These are phyloP conservation scores for Caenorhabditis uteleia DNA, from an alignment of 2,888 invertebrate species.

Conservation along the genomic window DNA sequence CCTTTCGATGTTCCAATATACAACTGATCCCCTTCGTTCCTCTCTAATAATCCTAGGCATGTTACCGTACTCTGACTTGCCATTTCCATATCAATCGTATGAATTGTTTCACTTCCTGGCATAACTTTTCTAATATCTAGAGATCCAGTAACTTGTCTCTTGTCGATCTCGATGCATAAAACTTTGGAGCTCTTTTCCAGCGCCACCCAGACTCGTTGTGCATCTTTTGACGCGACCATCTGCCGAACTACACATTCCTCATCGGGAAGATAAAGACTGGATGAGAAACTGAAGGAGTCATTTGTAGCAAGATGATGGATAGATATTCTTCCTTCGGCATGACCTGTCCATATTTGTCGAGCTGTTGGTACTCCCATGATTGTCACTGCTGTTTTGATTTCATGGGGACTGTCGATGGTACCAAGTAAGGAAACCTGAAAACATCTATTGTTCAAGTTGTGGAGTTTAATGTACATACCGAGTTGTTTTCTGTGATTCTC, in stretches of 20 bases:
- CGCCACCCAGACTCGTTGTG: constrained; percentile 42
- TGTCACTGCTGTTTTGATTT: constrained; percentile 27
- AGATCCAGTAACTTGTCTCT: constrained; percentile 29
- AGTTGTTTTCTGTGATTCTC: constrained; percentile 33
- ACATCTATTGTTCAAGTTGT: not conserved
- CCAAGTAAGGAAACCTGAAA: constrained; percentile 28
- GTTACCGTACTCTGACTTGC: constrained; percentile 76
- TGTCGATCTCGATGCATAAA: constrained; percentile 50
- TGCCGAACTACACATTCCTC: constrained; percentile 26
- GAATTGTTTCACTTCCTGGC: constrained; percentile 82
- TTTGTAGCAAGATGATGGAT: constrained; percentile 80
- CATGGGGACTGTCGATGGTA: constrained; percentile 28
- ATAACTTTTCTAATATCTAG: constrained; percentile 53
- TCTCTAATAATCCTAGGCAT: constrained; percentile 76
- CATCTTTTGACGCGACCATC: constrained; percentile 34
- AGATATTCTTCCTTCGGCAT: constrained; percentile 81
- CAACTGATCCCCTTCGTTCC: constrained; percentile 71
- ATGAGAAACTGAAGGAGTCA: constrained; percentile 75
- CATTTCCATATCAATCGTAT: constrained; percentile 88
- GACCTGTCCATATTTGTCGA: constrained; percentile 81
- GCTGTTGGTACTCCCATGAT: constrained; percentile 16
- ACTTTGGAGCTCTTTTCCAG: constrained; percentile 41
- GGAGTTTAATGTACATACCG: too few species aligned
- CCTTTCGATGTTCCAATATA: constrained; percentile 95
- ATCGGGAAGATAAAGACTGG: constrained; percentile 75